Base-by-base conservation (phyloP, 2,797 vertebrate genomes). In the Fistularia tabacaria region DNA sequence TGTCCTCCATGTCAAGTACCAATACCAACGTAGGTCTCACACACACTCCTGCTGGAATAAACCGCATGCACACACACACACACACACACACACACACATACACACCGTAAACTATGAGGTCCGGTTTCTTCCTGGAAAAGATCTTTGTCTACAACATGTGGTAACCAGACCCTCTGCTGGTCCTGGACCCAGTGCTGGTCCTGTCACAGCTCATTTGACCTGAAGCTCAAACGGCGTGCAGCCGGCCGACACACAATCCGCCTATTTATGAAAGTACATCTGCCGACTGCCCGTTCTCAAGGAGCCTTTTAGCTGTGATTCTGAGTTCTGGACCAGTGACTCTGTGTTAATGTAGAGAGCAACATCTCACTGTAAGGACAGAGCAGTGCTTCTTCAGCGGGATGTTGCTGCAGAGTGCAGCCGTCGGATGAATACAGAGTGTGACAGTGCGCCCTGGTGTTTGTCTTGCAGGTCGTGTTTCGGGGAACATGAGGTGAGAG, bases 1-100 rank as follows among this genome's bases (percentile, higher is more conserved):
- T 88, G 94, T 65, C 88, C 91, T 6, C 91, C 92, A 0, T 96
- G 94, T 82, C 58, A 67, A 3, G 80, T 78, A 0, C 80, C 84
- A 0, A 64, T 81, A 13, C 52, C 74, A 1, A 82, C 78, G 82
- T 82, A 66, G 2, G 80, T 54, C 40, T 14, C 40, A 46, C 45
- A 38, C 14, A 15, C 4, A 10, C 5, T n/a, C n/a, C n/a, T n/a
- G n/a, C n/a, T n/a, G n/a, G n/a, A n/a, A n/a, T n/a, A n/a, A n/a
- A n/a, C n/a, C n/a, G 36, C 13, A 9, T 11, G 9, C 10, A 36
- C 43, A n/a, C 25, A 36, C 36, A 54, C 40, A 39, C 43, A 49
- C 14, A 51, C 12, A 39, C 6, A 44, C 2, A 56, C 41, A 8
- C 46, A 39, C 6, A 36, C 48, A n/a, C 9, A 9, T 13, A 14